phyloP scores from a whole-genome alignment of 2,888 invertebrate species.

The Plagodis dolabraria region DNA sequence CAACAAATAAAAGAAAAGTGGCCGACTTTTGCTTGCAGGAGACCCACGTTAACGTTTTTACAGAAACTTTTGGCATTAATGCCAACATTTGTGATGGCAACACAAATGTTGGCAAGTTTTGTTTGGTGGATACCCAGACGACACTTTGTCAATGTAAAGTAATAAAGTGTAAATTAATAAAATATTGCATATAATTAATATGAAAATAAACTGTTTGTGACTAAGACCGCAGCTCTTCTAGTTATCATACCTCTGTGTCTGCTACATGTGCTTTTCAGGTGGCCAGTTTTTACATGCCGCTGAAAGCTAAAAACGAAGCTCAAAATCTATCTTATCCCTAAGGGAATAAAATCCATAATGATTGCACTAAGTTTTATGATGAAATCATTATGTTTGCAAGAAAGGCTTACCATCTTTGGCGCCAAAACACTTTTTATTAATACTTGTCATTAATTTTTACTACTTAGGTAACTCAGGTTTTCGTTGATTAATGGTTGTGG shows the following conservation, averaged over 20 bases:
- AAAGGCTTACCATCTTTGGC: slow-evolving; percentile 59
- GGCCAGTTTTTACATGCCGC: slow-evolving; percentile 14
- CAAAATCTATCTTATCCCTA: slow-evolving; percentile 4
- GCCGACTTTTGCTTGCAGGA: too few relatives aligned
- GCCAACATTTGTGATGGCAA: too few relatives aligned
- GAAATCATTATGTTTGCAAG: slow-evolving; percentile 9
- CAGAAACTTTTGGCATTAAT: too few relatives aligned
- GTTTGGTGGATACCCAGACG: background rate
- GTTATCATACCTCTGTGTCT: slow-evolving; percentile 25
- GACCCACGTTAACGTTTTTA: too few relatives aligned
- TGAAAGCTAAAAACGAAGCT: slow-evolving; percentile 4
- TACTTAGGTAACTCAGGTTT: background rate
- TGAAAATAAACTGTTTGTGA: too few relatives aligned
- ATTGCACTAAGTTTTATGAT: background rate
- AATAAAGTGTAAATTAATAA: background rate
- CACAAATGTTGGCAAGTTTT: too few relatives aligned
- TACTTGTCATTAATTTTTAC: slow-evolving; percentile 21
- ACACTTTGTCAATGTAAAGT: background rate
- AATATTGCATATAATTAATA: background rate
- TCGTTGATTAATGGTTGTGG: slow-evolving; percentile 5
- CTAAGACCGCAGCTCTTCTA: background rate
- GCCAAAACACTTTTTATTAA: slow-evolving; percentile 39
- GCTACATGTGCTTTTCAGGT: slow-evolving; percentile 48
- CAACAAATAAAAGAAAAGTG: too few relatives aligned
- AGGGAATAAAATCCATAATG: slow-evolving; percentile 22